Evolutionary conservation across 2,797 vertebrate species (phyloP).

Genomic region (Tapirus indicus): DNA sequence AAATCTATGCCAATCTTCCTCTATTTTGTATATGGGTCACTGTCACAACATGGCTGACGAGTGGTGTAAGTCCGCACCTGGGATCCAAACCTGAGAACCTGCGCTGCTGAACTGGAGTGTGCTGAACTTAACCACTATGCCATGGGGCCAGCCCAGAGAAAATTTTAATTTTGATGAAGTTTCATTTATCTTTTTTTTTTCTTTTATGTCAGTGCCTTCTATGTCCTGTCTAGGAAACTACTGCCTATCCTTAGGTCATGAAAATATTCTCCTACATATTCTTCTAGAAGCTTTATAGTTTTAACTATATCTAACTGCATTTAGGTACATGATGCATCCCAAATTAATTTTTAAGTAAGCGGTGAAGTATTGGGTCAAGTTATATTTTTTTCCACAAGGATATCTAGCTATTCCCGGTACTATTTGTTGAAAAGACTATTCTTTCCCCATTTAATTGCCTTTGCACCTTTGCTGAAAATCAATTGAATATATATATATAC

Average conservation of each 20-base stretch:
- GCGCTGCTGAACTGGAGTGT: too few species aligned
- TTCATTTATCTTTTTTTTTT: neutral
- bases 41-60: too few species aligned
- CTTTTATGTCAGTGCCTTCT: slow-evolving; percentile 10
- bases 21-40: too few species aligned
- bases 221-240: neutral
- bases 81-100: too few species aligned
- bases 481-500: neutral
- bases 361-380: neutral
- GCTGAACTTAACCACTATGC: too few species aligned
- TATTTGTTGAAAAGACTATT: neutral
- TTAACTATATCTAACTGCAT: neutral
- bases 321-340: neutral
- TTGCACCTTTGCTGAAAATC: slow-evolving; percentile 20
- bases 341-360: slow-evolving; percentile 37
- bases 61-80: too few species aligned
- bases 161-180: slow-evolving; percentile 11
- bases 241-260: neutral
- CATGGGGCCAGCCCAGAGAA: neutral
- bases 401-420: slow-evolving; percentile 10
- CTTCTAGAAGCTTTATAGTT: neutral
- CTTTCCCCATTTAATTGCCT: neutral
- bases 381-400: neutral
- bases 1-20: too few species aligned
- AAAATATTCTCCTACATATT: neutral